Evolutionary conservation across 2,888 invertebrate species (phyloP), one percentile per base, ranked within the genome.

Genomic region (Hybos culiciformis): DNA sequence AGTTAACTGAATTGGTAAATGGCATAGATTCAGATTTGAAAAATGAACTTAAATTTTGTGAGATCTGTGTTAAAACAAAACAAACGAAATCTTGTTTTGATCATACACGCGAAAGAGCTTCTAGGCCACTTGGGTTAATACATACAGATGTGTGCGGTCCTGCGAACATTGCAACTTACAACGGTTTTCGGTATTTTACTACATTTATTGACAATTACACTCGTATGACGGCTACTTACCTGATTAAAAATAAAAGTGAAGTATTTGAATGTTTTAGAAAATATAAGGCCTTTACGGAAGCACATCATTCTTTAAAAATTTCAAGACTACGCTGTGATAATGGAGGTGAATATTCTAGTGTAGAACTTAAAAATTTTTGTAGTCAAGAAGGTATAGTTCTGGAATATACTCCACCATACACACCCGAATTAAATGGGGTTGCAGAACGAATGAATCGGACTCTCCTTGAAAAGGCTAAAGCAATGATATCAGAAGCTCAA

Each of bases 181-280:
- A 54, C 21, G 48, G 49, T 7, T 53, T 52, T 23, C 42, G 49
- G 21, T 58, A 56, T 42, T 37, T 56, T 4, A 14, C 58, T 5
- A 56, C 54, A 0, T 46, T 61, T 6, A 57, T 57, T 5, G 58
- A 61, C 37, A 59, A 61, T 46, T 57, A 41, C 40, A 53, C 53
- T 7, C 45, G 51, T 20, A 57, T 49, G 38, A 51, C 52, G 11
- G 31, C 39, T 2, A 39, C 56, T 14, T 52, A 48, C 43, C 37
- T 57, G 1, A 11, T 58, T 1, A 34, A 43, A 15, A 14, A 43
- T 1, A 45, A 46, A 32, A 43, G 31, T 1, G 43, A 51, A 21
- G 47, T 48, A 9, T 40, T 44, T 14, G 33, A 43, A 24, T 33
- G n/a, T 9, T 38, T 50, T 2, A 37, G 42, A 19, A 20, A 41